Base-by-base conservation (phyloP, 1,140 invertebrate genomes). In the Drosophila yakuba region DNA sequence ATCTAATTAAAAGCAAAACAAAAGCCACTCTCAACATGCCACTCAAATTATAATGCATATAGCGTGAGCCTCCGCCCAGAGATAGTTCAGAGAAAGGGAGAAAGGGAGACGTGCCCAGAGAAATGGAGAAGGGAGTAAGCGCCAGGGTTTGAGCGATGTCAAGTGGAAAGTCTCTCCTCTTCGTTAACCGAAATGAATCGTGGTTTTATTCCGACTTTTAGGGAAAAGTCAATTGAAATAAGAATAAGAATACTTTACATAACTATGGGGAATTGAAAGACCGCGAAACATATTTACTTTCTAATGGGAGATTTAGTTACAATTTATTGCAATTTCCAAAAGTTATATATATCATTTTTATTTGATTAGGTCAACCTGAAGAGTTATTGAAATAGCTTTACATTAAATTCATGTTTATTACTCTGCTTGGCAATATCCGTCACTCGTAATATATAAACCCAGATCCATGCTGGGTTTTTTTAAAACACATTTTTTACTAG, bases 1-100 rank as follows among this genome's bases (percentile, higher is more conserved):
- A 86, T 86, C 83, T 86, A 86, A 86, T 86, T 86, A 86, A 86
- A 86, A 86, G 83, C 83, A 83, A 88, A 86, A 86, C 83, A 86
- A 86, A 86, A 86, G 83, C 83, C 62, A 88, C 83, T 86, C 83
- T 88, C 83, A 83, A 79, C 83, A 79, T 79, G 83, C 83, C 83
- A 86, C 83, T 86, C 83, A 86, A 86, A 86, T 86, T 86, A 86
- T 86, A 86, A 86, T 88, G 83, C 79, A 86, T 76, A 79, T 58
- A 81, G 55, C 73, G 55, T 54, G 66, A 48, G 58, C 39, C 52
- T 71, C 55, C 25, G 25, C 15, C 20, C 50, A 15, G 14, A 69
- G 66, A 56, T 28, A 66, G 32, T 20, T 17, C 14, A 7, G 59
- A 39, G 20, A 39, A 15, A 12, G 20, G 1, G 38, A 39, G 47